A percentile compares a stretch with the other conserved stretches of the same genome.
phyloP scores from a whole-genome alignment of 2,797 vertebrate genomes.

The Esox masquinongy region DNA sequence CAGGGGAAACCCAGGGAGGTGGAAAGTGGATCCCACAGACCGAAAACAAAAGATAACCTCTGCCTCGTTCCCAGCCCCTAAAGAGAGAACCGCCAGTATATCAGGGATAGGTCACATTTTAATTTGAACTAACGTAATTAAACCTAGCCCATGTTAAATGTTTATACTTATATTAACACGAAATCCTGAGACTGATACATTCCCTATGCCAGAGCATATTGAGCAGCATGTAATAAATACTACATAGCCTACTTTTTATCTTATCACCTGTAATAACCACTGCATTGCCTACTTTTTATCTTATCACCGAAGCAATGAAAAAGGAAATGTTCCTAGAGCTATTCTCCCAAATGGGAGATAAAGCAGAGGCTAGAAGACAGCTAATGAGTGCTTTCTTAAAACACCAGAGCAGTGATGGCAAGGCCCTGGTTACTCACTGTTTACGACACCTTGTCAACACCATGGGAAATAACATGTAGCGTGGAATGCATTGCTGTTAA shows the following conservation, averaged over 20 bases:
- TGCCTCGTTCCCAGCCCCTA: background rate
- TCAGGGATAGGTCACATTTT: background rate
- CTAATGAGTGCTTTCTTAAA: conserved; percentile 30
- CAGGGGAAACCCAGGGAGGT: conserved; percentile 6
- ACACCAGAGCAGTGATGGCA: conserved; percentile 48
- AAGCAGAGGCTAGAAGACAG: background rate
- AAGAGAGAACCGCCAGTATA: background rate
- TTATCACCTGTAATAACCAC: too few relatives aligned
- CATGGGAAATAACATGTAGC: background rate
- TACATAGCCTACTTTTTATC: too few relatives aligned
- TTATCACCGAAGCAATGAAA: conserved; percentile 11
- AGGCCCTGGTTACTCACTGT: conserved; percentile 62
- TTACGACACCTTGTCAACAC: conserved; percentile 18
- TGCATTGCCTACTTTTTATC: background rate
- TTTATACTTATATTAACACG: background rate
- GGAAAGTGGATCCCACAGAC: conserved; percentile 1
- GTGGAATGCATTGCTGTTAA: background rate
- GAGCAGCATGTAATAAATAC: too few relatives aligned
- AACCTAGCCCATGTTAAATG: background rate
- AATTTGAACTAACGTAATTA: background rate
- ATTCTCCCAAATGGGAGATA: conserved; percentile 17
- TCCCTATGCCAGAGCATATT: background rate
- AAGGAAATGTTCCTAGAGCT: background rate
- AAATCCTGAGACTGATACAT: background rate
- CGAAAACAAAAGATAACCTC: background rate